These are phyloP conservation scores for Sebastes nivosus DNA, from an alignment of 2,797 vertebrate genomes.

Conservation along the genomic window DNA sequence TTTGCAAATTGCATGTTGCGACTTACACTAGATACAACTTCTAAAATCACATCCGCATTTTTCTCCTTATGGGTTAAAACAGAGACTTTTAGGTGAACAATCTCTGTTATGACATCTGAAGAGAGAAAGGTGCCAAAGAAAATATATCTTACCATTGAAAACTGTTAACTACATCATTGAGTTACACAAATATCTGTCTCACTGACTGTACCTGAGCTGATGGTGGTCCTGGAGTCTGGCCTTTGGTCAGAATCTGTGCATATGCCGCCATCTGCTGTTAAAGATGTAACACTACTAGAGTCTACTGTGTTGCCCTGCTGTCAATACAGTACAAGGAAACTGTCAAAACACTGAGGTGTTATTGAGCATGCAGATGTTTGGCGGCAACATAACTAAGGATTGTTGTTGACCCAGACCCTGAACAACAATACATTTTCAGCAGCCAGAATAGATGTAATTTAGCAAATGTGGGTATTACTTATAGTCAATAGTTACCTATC, in stretches of 20 bases:
- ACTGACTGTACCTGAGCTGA: neutral
- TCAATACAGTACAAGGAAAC: neutral
- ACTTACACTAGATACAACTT: slow-evolving; percentile 3
- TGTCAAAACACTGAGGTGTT: neutral
- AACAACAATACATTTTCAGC: neutral
- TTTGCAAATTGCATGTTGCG: neutral
- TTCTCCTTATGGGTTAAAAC: neutral
- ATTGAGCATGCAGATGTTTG: neutral
- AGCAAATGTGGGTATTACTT: neutral
- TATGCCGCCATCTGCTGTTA: slow-evolving; percentile 31
- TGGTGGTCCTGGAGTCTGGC: neutral
- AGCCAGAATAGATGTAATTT: neutral
- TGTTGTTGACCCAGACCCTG: neutral
- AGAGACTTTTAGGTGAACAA: neutral
- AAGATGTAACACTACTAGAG: neutral
- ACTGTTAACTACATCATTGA: neutral
- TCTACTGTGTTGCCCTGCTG: neutral
- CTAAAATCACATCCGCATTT: neutral
- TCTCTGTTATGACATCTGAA: neutral
- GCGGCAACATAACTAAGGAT: neutral
- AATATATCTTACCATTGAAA: neutral
- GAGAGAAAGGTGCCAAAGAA: neutral
- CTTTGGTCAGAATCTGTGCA: neutral
- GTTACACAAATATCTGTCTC: neutral
- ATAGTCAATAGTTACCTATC: no score